These are phyloP conservation scores for Ophion slaviceki DNA, from an alignment of 2,888 invertebrate species.

Conservation along the genomic window DNA sequence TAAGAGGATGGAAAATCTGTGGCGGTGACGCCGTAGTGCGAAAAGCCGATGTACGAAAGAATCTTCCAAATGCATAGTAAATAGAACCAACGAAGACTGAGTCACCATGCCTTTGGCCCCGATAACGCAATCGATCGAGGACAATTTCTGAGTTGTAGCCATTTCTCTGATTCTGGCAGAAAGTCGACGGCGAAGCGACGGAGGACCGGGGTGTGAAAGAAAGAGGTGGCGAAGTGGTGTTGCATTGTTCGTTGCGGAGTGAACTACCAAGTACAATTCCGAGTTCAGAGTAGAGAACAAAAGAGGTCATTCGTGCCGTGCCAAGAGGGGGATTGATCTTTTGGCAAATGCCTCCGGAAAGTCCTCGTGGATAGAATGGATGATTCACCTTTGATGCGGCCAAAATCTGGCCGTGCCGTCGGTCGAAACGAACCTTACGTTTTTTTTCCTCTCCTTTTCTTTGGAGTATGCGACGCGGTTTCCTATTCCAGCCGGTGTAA, in stretches of 20 bases:
- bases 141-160: constrained; percentile 41
- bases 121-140: constrained; percentile 56
- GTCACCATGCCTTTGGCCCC: constrained; percentile 3
- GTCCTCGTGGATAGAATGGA: constrained; percentile 61
- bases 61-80: constrained; percentile 40
- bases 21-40: constrained; percentile 13
- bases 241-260: constrained; percentile 50
- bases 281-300: constrained; percentile 53
- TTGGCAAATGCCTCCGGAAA: constrained; percentile 61
- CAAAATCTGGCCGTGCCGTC: constrained; percentile 51
- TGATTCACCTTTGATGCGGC: constrained; percentile 59
- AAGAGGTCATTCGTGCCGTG: constrained; percentile 58
- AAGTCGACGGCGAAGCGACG: neutral
- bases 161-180: constrained; percentile 17
- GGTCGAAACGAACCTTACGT: neutral
- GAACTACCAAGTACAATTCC: constrained; percentile 39
- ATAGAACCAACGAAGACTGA: constrained; percentile 21
- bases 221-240: constrained; percentile 27
- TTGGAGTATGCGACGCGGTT: constrained; percentile 45
- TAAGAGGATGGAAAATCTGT: constrained; percentile 12
- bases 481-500: neutral
- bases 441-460: constrained; percentile 27
- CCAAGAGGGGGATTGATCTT: constrained; percentile 63
- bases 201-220: neutral
- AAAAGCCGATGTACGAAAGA: constrained; percentile 35